Base-by-base conservation (phyloP, 2,113 vertebrate species). In the Lampris megalopsis region DNA sequence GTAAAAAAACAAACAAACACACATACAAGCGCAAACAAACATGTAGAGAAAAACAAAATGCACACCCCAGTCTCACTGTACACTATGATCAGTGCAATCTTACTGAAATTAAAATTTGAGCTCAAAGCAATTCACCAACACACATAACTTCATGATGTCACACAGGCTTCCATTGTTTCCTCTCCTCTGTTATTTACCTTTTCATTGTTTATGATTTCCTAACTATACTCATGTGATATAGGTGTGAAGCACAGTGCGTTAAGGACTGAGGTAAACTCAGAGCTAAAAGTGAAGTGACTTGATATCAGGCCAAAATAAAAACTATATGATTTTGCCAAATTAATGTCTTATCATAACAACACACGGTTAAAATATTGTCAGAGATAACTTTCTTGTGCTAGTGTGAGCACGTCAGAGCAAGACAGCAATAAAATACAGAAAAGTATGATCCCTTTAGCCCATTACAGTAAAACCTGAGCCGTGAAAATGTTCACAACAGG, bases 21-120 rank as follows among this genome's bases (percentile, higher is more conserved):
- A 24, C 24, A 24, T 24, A 24, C 24, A 24, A 45, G 43, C 43
- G 43, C 43, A 5, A 9, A 7, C 38, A 70, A 41, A 85, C 54
- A 69, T 62, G 24, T 24, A 24, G 24, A 24, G 24, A 66, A 65
- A 68, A 60, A 69, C 49, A n/a, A 9, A 36, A 48, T 8, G 24
- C 24, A 24, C 24, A 24, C 24, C n/a, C 3, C 53, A 43, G n/a
- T 75, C 54, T 78, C 74, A 40, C 72, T 59, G 49, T 70, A 47
- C 50, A 71, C 41, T 56, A 47, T 68, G 42, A 6, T 9, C 72
- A 76, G 84, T 67, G 73, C 38, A 56, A 9, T 5, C 8, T 60
- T 62, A 72, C 88, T 82, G 62, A 79, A 38, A 72, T 42, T 52
- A 75, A 86, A 81, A 87, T 77, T 5, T 63, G 58, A 82, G 37